Evolutionary conservation across 2,113 vertebrate genomes (phyloP).

Genomic region (Limnothrissa miodon): DNA sequence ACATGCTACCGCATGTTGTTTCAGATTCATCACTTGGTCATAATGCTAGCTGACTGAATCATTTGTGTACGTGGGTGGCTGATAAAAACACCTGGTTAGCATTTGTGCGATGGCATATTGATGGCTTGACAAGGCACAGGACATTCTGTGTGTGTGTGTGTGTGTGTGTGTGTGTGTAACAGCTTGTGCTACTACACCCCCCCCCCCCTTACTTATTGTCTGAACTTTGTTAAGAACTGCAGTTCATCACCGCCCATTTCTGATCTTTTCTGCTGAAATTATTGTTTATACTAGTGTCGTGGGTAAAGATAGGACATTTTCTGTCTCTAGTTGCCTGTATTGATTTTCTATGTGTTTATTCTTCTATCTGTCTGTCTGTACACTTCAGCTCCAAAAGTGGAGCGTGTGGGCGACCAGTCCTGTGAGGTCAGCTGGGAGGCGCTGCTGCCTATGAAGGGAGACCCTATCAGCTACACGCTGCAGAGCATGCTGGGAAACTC

Average conservation of each 20-base stretch:
- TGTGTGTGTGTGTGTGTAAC: background rate
- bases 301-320: too few species aligned
- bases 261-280: background rate
- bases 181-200: background rate
- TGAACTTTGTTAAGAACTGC: background rate
- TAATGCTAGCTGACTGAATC: background rate
- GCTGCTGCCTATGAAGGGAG: constrained; percentile 89
- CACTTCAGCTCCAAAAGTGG: constrained; percentile 86
- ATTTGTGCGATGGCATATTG: background rate
- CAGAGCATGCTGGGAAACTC: constrained; percentile 92
- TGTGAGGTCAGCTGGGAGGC: constrained; percentile 93
- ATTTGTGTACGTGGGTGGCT: background rate
- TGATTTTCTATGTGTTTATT: too few species aligned
- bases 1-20: background rate
- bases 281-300: background rate
- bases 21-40: background rate
- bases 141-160: background rate
- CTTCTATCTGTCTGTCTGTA: background rate
- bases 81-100: background rate
- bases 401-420: constrained; percentile 85
- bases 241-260: background rate
- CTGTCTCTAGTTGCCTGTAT: too few species aligned
- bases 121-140: background rate
- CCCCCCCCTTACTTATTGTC: background rate
- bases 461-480: constrained; percentile 89